Evolutionary conservation across 1,140 invertebrate genomes (phyloP), one percentile per base, ranked within the genome.

Genomic region (Stegodyphus dumicola): DNA sequence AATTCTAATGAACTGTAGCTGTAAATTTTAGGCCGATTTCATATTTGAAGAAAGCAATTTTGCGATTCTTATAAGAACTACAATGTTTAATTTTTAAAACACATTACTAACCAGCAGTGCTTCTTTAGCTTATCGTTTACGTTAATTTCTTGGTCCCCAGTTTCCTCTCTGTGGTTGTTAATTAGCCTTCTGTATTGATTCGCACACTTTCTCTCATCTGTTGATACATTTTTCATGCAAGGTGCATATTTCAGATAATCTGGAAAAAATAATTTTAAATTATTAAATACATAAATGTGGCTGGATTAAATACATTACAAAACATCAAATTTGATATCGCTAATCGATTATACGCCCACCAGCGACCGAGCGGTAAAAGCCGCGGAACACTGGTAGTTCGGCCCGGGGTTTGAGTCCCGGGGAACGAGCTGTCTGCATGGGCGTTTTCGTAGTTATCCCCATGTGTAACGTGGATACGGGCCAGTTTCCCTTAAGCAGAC

Each of bases 191-290:
- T 73, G 17, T 77, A 87, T 65, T 83, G 83, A 66, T 64, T 81
- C 0, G 78, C 76, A 66, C 87, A 88, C 71, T 88, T 87, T 52
- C 64, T 64, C 17, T 79, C 52, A 17, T 87, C 83, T 13, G 83
- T 85, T n/a, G 81, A 87, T 6, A 88, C 86, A 76, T 87, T 86
- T 60, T 88, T 88, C 7, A 87, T 74, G 49, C 87, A 88, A 49
- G 80, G 69, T 66, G 87, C 87, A 60, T 80, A 86, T 67, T 70
- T 49, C 13, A 88, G 56, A 71, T 87, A 88, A 64, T 85, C 87
- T 88, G 18, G 5, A 65, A 48, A 69, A 69, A 69, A 33, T 33
- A 33, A 33, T 33, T 33, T 33, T 3, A 33, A 11, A 13, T 52
- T 54, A 76, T 33, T 56, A 33, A 60, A 56, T 51, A 73, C 15